These are phyloP conservation scores for Martes flavigula DNA, from an alignment of 2,797 vertebrate species.

Conservation along the genomic window DNA sequence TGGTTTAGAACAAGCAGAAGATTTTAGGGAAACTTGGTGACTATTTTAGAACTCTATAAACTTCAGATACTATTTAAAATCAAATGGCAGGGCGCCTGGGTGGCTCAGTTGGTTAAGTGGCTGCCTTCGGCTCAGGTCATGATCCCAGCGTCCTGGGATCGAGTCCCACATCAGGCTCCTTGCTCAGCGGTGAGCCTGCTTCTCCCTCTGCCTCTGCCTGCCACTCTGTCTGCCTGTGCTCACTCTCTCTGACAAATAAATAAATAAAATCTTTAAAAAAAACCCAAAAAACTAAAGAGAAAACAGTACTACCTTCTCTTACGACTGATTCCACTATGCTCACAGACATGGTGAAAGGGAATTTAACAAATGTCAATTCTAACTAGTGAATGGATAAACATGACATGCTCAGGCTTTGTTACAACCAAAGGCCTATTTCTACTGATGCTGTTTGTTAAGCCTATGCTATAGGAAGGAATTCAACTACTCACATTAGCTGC, in stretches of 20 bases:
- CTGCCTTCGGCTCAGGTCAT: not conserved
- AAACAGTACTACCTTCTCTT: conserved; percentile 90
- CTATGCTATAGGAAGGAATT: conserved; percentile 95
- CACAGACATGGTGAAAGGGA: conserved; percentile 98
- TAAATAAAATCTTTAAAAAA: too few species aligned
- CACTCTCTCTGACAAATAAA: too few species aligned
- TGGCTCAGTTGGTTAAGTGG: not conserved
- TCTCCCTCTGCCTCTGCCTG: too few species aligned
- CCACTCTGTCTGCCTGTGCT: too few species aligned
- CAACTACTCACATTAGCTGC: conserved; percentile 94
- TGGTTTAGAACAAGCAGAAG: not conserved
- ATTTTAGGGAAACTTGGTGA: not conserved
- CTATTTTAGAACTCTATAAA: not conserved
- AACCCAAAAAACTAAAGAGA: not conserved
- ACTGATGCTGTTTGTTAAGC: conserved; percentile 94
- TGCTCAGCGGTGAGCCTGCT: too few species aligned
- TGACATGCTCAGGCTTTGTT: conserved; percentile 97
- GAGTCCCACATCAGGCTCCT: not conserved
- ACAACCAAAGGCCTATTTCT: conserved; percentile 96
- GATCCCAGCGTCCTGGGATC: not conserved
- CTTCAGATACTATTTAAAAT: not conserved
- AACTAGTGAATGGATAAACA: conserved; percentile 96
- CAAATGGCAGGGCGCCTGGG: not conserved
- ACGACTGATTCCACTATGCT: conserved; percentile 96
- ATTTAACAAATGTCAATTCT: conserved; percentile 94